Evolutionary conservation across 1,140 invertebrate species (phyloP), one percentile per base, ranked within the genome.

Genomic region (Sycophila sp.): DNA sequence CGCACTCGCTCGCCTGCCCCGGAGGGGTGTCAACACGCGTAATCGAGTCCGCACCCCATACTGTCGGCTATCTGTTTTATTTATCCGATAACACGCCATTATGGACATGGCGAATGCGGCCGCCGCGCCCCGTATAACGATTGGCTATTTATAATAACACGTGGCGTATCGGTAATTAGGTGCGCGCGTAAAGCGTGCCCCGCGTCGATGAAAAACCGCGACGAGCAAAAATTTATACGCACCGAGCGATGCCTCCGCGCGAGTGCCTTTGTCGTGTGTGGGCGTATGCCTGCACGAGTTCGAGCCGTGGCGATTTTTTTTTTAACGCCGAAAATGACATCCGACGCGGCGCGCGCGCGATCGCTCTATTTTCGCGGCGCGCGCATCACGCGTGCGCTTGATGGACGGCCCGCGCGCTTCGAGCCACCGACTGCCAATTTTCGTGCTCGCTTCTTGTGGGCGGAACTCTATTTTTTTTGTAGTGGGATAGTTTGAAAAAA

Each of bases 61-160:
- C 22, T 42, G 69, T 66, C 67, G 78, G 77, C 77, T 79, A 78
- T 83, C 76, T 75, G 76, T 82, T 82, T 84, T 85, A 86, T 86
- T 86, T 86, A 85, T 84, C 82, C 83, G 83, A 85, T 86, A 85
- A 83, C 81, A 82, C 81, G 84, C 82, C 81, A 81, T 84, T 84
- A 84, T 82, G 79, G 80, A 79, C 81, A 84, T 80, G 79, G 76
- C 77, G 79, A 80, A 78, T 80, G 79, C 81, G 81, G 60, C 42
- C 45, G 58, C 36, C 36, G 28, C 28, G n/a, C 51, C 80, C 80
- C 78, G 78, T 78, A 80, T 84, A 85, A 85, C 85, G 81, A 85
- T 84, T 83, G 83, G 84, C 83, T 85, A 85, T 86, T 85, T 85
- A 85, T 85, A 85, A 86, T 85, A 82, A 83, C 81, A 83, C 80